Evolutionary conservation across 2,797 vertebrate genomes (phyloP).

Genomic region (Amblyopsis hoosieri): DNA sequence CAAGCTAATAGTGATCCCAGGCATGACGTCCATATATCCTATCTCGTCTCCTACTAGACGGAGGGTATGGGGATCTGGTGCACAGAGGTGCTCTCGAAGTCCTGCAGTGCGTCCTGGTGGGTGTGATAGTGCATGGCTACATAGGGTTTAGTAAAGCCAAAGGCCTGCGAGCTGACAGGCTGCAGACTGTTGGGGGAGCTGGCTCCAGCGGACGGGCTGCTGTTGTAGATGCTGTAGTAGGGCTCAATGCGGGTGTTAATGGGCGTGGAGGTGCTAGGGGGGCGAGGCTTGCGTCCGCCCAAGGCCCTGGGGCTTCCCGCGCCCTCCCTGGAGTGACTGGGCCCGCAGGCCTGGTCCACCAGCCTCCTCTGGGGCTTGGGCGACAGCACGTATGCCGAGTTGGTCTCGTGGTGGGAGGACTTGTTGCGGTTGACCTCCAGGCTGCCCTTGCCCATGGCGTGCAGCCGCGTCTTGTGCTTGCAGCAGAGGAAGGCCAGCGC

Average conservation of each 20-base stretch:
- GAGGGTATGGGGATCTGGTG: slow-evolving; percentile 92
- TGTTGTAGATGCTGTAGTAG: slow-evolving; percentile 97
- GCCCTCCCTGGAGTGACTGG: slow-evolving; percentile 89
- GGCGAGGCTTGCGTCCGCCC: slow-evolving; percentile 79
- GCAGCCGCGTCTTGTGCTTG: slow-evolving; percentile 91
- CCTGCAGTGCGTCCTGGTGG: slow-evolving; percentile 80
- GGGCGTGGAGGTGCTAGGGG: slow-evolving; percentile 91
- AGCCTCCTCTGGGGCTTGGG: slow-evolving; percentile 91
- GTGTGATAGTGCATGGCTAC: slow-evolving; percentile 89
- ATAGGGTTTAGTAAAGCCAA: slow-evolving; percentile 88
- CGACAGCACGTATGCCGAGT: slow-evolving; percentile 93
- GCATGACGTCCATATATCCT: slow-evolving; percentile 21
- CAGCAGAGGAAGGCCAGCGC: slow-evolving; percentile 86
- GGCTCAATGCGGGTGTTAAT: slow-evolving; percentile 96
- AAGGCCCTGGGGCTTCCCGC: slow-evolving; percentile 83
- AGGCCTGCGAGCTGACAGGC: slow-evolving; percentile 81
- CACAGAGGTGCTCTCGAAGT: slow-evolving; percentile 81
- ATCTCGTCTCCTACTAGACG: slow-evolving; percentile 70
- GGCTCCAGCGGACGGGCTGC: slow-evolving; percentile 83
- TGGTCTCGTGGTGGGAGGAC: slow-evolving; percentile 96
- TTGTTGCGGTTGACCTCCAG: slow-evolving; percentile 96
- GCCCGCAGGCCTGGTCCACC: slow-evolving; percentile 91
- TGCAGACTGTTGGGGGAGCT: slow-evolving; percentile 87
- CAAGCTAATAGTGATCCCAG: slow-evolving; percentile 35
- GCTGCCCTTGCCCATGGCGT: slow-evolving; percentile 91